phyloP scores from a whole-genome alignment of 2,797 vertebrate species.

The Brachyalestes nurse region DNA sequence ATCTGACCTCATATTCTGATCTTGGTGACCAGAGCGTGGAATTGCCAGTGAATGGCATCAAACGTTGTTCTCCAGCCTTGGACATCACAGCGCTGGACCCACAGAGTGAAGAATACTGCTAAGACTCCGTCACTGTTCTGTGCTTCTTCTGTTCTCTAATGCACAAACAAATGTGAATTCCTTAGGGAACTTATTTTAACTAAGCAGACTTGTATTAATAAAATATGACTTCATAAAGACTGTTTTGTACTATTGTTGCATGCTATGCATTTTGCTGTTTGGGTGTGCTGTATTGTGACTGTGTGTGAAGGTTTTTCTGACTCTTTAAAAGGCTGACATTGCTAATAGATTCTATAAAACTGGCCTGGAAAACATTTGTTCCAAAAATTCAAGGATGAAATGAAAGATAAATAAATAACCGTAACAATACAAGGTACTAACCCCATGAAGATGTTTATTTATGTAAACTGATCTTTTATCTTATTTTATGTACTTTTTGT shows the following conservation, averaged over 20 bases:
- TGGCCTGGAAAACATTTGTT: too few relatives aligned
- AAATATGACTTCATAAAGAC: not conserved
- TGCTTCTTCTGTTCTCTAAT: not conserved
- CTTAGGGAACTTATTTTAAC: not conserved
- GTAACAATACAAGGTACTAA: too few relatives aligned
- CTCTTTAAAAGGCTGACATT: not conserved
- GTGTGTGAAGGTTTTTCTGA: not conserved
- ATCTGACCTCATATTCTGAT: constrained; percentile 73
- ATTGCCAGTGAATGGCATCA: constrained; percentile 70
- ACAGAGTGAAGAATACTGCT: constrained; percentile 72
- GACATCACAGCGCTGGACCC: constrained; percentile 58
- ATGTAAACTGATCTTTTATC: too few relatives aligned
- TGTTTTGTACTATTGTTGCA: not conserved
- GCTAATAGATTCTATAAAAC: not conserved
- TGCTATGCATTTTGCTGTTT: not conserved
- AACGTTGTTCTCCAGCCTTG: constrained; percentile 65
- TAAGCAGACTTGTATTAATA: not conserved
- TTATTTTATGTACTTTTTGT: too few relatives aligned
- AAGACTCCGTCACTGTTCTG: constrained; percentile 23
- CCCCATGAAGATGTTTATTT: too few relatives aligned
- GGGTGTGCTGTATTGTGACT: not conserved
- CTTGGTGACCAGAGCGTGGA: constrained; percentile 62
- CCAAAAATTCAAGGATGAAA: not conserved
- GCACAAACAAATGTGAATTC: not conserved
- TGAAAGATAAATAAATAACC: not conserved